These are phyloP conservation scores for Cyprinodon tularosa DNA, from an alignment of 2,113 vertebrate genomes.

Conservation along the genomic window DNA sequence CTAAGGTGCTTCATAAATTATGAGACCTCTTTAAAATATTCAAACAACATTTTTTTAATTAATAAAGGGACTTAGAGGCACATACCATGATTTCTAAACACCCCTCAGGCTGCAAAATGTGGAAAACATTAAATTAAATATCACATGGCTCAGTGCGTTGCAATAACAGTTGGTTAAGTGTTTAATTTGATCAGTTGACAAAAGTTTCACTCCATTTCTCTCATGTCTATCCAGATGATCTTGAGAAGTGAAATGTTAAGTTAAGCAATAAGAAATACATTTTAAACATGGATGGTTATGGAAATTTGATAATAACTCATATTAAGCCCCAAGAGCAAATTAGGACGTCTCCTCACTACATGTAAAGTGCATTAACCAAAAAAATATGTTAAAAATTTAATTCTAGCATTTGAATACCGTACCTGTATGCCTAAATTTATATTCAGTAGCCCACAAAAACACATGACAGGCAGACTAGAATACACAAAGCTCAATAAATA, in stretches of 20 bases:
- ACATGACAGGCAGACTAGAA: not conserved
- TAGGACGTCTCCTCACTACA: not conserved
- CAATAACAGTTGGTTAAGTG: slow-evolving; percentile 39
- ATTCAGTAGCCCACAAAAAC: not conserved
- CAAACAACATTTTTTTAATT: slow-evolving; percentile 68
- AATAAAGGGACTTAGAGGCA: slow-evolving; percentile 44
- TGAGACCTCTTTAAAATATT: slow-evolving; percentile 47
- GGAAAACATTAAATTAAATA: slow-evolving; percentile 70
- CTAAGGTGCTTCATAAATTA: slow-evolving; percentile 39
- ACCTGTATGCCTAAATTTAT: not conserved
- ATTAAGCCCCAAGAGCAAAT: not conserved
- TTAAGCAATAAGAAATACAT: not conserved
- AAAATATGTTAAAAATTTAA: not conserved
- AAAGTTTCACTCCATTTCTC: slow-evolving; percentile 51
- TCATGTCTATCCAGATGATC: slow-evolving; percentile 8
- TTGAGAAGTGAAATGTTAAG: not conserved
- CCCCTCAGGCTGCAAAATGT: slow-evolving; percentile 48
- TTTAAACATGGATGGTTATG: not conserved
- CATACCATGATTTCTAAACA: slow-evolving; percentile 43
- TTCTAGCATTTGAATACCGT: not conserved
- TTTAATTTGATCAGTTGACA: slow-evolving; percentile 65
- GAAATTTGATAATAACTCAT: not conserved
- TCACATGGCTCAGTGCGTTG: slow-evolving; percentile 30
- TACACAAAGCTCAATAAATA: not conserved
- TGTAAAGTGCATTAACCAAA: not conserved